A percentile compares a stretch with the other conserved stretches of the same genome.
Evolutionary conservation across 2,113 vertebrate species (phyloP).

Genomic region (Nanger granti): DNA sequence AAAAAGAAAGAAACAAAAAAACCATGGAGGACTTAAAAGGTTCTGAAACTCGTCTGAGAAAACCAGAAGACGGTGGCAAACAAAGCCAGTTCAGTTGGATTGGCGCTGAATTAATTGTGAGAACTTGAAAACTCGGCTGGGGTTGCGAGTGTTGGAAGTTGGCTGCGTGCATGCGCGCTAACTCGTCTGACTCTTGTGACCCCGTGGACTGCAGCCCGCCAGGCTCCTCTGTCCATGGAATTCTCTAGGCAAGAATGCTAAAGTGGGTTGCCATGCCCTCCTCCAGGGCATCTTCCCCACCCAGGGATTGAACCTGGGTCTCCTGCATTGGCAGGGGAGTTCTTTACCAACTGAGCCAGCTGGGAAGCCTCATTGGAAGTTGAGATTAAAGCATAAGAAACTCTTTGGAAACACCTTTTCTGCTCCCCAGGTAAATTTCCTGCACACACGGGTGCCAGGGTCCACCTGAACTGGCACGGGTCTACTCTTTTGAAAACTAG

Average conservation of each 20-base stretch:
- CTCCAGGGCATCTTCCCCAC: not conserved
- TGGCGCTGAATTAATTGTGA: not conserved
- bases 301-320: not conserved
- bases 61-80: not conserved
- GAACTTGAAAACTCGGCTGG: not conserved
- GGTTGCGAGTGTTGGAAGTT: accelerated
- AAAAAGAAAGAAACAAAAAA: not conserved
- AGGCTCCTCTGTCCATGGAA: not conserved
- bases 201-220: accelerated
- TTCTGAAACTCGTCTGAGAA: not conserved
- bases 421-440: not conserved
- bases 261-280: not conserved
- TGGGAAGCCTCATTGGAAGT: accelerated
- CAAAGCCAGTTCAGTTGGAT: accelerated
- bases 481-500: not conserved
- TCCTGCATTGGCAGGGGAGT: not conserved
- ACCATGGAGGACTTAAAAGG: not conserved
- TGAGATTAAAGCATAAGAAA: not conserved
- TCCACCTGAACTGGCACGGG: not conserved
- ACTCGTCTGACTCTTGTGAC: accelerated
- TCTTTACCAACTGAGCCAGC: not conserved
- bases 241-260: accelerated
- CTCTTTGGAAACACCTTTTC: not conserved
- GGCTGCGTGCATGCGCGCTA: accelerated
- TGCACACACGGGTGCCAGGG: not conserved